These are phyloP conservation scores for Listrodromus nycthemerus DNA, from an alignment of 2,888 invertebrate genomes.

Conservation along the genomic window DNA sequence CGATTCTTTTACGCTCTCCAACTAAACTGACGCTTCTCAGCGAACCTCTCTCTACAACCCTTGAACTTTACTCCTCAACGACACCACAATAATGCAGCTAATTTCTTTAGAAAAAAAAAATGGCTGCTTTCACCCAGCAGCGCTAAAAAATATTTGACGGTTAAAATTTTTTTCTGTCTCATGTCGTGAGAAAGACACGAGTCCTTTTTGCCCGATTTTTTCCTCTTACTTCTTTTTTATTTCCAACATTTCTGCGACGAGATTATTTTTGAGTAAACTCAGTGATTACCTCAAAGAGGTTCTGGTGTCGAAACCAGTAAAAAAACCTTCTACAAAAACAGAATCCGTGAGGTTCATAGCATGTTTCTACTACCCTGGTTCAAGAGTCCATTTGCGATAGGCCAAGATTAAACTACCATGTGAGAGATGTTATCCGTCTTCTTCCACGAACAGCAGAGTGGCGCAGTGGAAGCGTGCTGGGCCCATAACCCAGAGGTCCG, in stretches of 20 bases:
- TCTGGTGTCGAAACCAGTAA: too few species aligned
- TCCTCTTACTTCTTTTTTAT: neutral
- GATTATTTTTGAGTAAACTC: neutral
- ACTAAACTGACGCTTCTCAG: neutral
- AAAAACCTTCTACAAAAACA: too few species aligned
- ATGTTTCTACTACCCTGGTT: neutral
- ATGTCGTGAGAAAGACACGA: neutral
- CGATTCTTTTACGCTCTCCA: neutral
- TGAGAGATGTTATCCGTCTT: neutral
- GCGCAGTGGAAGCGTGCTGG: conserved; percentile 73
- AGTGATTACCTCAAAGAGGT: neutral
- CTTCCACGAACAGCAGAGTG: conserved; percentile 74
- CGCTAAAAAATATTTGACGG: neutral
- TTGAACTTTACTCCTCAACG: neutral
- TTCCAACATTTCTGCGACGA: neutral
- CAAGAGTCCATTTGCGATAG: neutral
- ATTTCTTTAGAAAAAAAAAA: neutral
- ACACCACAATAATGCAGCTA: neutral
- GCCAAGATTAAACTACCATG: neutral
- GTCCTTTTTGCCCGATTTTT: neutral
- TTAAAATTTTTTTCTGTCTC: neutral
- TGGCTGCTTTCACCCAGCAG: neutral
- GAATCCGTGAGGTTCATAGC: too few species aligned
- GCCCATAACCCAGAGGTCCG: too few species aligned
- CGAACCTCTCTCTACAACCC: neutral